Evolutionary conservation across 2,888 invertebrate species (phyloP).

Genomic region (Gisinianus flammeolus): DNA sequence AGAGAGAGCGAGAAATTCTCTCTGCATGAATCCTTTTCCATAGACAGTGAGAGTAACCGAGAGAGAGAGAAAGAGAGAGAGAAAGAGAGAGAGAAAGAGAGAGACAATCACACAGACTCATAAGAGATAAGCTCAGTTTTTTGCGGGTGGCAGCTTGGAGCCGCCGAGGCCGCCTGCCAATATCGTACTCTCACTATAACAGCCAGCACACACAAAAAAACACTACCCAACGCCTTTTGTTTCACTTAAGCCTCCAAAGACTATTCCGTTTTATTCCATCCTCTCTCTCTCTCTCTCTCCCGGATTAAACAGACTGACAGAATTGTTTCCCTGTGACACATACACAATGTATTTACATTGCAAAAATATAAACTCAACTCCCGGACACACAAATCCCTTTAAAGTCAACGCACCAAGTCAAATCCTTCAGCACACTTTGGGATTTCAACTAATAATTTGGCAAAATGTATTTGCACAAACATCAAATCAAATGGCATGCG

Average conservation of each 20-base stretch:
- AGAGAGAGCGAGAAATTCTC: slow-evolving; percentile 42
- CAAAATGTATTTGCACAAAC: too few species aligned
- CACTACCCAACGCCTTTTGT: background rate
- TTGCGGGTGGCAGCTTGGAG: background rate
- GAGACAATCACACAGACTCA: slow-evolving; percentile 4
- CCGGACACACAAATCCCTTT: slow-evolving; percentile 1
- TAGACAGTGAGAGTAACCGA: background rate
- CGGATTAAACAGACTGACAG: background rate
- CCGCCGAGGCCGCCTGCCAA: background rate
- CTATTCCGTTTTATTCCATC: background rate
- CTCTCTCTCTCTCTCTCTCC: background rate
- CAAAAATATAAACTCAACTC: too few species aligned
- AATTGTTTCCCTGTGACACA: background rate
- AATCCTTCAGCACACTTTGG: too few species aligned
- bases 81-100: background rate
- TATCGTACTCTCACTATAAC: background rate
- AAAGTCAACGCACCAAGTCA: too few species aligned
- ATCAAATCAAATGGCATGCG: background rate
- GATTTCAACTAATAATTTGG: too few species aligned
- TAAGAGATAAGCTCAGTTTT: background rate
- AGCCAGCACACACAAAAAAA: background rate
- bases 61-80: background rate
- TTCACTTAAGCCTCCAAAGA: background rate
- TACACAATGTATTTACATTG: too few species aligned
- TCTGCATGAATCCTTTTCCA: slow-evolving; percentile 46